Conservation (phyloP, 2,888 invertebrate species). For the Agrotis puta region DNA sequence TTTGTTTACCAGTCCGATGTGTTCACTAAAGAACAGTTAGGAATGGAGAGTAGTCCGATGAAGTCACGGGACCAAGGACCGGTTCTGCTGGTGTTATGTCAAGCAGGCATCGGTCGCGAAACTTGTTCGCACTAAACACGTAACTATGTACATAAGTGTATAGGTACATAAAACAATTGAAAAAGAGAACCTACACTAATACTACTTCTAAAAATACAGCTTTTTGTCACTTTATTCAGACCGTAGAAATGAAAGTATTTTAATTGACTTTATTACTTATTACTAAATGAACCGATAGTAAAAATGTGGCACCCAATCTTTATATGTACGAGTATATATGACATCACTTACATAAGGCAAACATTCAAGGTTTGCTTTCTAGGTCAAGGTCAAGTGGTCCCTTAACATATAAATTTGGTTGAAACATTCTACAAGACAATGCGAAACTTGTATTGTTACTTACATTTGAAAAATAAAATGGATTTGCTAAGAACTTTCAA, state of each 20-base stretch:
- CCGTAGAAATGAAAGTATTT: slow-evolving; percentile 13
- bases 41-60: slow-evolving; percentile 40
- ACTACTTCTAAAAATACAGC: background rate
- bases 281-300: background rate
- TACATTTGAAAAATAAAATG: background rate
- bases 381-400: slow-evolving; percentile 80
- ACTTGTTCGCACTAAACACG: slow-evolving; percentile 31
- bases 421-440: background rate
- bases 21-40: slow-evolving; percentile 56
- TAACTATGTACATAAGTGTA: background rate
- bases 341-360: slow-evolving; percentile 41
- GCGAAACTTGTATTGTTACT: background rate
- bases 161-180: background rate
- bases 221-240: background rate
- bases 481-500: slow-evolving; percentile 18
- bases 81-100: slow-evolving; percentile 56
- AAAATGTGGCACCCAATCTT: slow-evolving; percentile 37
- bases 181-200: background rate
- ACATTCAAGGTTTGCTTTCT: slow-evolving; percentile 69
- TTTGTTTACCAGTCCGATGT: slow-evolving; percentile 15
- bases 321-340: background rate
- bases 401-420: slow-evolving; percentile 39
- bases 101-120: slow-evolving; percentile 33
- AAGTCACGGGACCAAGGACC: slow-evolving; percentile 55
- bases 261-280: background rate